Evolutionary conservation across 1,140 invertebrate genomes (phyloP).

Genomic region (Diorhabda sublineata): DNA sequence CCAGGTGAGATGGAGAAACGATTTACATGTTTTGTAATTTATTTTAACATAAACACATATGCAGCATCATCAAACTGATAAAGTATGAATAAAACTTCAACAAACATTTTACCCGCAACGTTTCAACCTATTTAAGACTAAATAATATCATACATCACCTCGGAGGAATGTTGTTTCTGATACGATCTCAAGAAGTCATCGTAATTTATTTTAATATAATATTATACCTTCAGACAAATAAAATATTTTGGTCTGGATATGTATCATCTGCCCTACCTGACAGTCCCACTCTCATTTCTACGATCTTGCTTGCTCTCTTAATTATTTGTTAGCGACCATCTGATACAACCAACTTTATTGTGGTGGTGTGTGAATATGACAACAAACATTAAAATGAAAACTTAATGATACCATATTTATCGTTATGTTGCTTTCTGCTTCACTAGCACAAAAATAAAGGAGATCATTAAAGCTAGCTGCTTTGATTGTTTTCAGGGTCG

Average conservation of each 20-base stretch:
- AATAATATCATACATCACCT: too few relatives aligned
- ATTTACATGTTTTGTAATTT: too few relatives aligned
- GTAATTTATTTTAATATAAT: conserved; percentile 13
- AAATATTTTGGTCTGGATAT: conserved; percentile 6
- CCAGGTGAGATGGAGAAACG: too few relatives aligned
- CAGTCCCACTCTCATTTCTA: background rate
- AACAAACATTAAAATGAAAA: conserved; percentile 15
- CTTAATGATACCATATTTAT: conserved; percentile 16
- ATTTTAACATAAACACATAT: too few relatives aligned
- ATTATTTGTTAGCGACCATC: conserved; percentile 10
- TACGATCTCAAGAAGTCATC: conserved; percentile 6
- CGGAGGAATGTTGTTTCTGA: conserved; percentile 3
- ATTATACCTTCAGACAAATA: conserved; percentile 13
- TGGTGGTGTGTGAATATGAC: conserved; percentile 13
- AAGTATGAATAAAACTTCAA: too few relatives aligned
- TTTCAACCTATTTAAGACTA: too few relatives aligned
- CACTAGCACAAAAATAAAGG: conserved; percentile 10
- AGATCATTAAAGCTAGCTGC: conserved; percentile 8
- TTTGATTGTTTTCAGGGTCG: background rate
- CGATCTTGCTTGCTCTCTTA: conserved; percentile 1
- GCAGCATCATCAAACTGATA: too few relatives aligned
- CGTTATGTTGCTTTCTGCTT: conserved; percentile 14
- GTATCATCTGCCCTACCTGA: conserved; percentile 14
- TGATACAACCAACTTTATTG: conserved; percentile 9
- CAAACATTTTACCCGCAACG: too few relatives aligned